Conservation (phyloP, 2,888 invertebrate genomes). For the Lithophane semibrunnea region DNA sequence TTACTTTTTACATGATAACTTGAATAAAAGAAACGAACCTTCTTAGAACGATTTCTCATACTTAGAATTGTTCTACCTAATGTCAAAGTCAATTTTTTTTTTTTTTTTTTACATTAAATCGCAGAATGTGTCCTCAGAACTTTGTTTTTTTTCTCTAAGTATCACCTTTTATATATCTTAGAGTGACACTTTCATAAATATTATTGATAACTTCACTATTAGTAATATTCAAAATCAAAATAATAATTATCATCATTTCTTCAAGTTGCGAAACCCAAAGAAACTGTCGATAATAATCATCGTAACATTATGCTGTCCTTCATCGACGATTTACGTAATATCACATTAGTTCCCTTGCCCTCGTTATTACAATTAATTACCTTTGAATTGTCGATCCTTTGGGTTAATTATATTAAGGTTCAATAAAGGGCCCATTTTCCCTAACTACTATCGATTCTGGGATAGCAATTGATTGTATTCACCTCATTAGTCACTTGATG, state of each 20-base stretch:
- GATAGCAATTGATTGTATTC: conserved; percentile 58
- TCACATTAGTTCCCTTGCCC: conserved; percentile 26
- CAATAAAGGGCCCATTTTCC: conserved; percentile 53
- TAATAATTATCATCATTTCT: neutral
- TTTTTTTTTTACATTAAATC: neutral
- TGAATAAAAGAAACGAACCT: neutral
- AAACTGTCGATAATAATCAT: neutral
- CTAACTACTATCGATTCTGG: conserved; percentile 52
- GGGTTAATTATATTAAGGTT: conserved; percentile 54
- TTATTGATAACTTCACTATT: too few species aligned
- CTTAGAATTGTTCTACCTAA: neutral
- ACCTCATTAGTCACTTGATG: conserved; percentile 53
- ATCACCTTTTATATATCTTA: too few species aligned
- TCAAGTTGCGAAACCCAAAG: neutral
- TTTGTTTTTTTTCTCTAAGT: neutral
- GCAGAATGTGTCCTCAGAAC: neutral
- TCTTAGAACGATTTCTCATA: neutral
- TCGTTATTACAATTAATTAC: conserved; percentile 57
- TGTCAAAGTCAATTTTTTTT: too few species aligned
- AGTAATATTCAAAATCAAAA: too few species aligned
- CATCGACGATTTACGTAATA: conserved; percentile 22
- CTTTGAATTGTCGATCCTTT: conserved; percentile 55
- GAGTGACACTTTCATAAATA: neutral
- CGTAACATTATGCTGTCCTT: conserved; percentile 2
- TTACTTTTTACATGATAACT: neutral